Base-by-base conservation (phyloP, 37 sponge, comb jelly and placozoan species). In the Hormiphora californensis region DNA sequence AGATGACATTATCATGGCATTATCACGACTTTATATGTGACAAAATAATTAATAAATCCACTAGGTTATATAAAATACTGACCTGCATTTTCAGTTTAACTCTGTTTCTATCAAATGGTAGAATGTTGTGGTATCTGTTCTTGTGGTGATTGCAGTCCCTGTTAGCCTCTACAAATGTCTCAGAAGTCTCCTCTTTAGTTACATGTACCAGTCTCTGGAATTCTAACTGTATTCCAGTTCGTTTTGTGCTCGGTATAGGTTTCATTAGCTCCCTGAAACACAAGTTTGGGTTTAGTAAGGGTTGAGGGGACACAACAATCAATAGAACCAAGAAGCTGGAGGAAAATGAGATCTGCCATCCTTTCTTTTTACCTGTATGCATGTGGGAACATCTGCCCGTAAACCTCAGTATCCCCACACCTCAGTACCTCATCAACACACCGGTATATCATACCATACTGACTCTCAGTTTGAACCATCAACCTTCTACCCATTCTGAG, bases 71-170 rank as follows among this genome's bases (percentile, higher is more conserved):
- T 15, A 49, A 49, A 17, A 17, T 49, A 15, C 22, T 17, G 32
- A 65, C 67, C 67, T 65, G 67, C 8, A 36, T 9, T 28, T 35
- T 19, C 8, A 65, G 67, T 65, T 33, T 65, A 19, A 65, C 67
- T 65, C 67, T 11, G 67, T 65, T 65, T 19, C 28, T 65, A 35
- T 65, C 67, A 39, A 28, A 65, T 9, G 67, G 67, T 5, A 65
- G 67, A 39, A 65, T 65, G 67, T 65, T 65, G 67, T 65, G 67
- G 28, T 65, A 65, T 27, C 67, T 27, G 67, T 65, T 65, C 37
- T 65, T 65, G 37, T 2, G 12, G 7, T 34, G 67, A 65, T 65
- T 65, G 17, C 35, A 65, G 38, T 65, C 67, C 37, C 35, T 65
- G 3, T 17, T 33, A 2, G 67, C 67, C 37, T 65, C 67, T 7